Evolutionary conservation across 2,888 invertebrate genomes (phyloP), one percentile per base, ranked within the genome.

Genomic region (Creontiades dilutus): DNA sequence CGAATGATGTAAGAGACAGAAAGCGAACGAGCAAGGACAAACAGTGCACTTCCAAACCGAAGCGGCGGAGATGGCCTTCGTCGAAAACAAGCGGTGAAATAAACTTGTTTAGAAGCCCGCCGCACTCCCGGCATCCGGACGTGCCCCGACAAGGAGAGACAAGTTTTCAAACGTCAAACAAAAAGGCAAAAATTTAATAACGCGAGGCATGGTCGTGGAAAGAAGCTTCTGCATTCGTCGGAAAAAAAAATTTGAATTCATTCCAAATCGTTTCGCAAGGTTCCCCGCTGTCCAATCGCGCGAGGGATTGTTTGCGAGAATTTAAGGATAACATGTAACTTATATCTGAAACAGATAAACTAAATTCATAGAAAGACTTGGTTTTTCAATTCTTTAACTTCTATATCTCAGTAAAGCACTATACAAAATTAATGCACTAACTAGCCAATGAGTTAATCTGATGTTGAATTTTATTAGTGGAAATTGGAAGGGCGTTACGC

Each of bases 101-200:
- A 68, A 68, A 68, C 68, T 68, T 23, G 68, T 68, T 68, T 68
- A 0, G 68, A 68, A 68, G 68, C 68, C 68, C 11, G 19, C 12
- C 52, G 68, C 23, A 19, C 23, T 68, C 23, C 23, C 23, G 68
- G 68, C 68, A 68, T 68, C 68, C 68, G 68, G 68, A 68, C 68
- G 68, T 68, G 68, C 68, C 68, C 68, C 68, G 68, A 68, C 68
- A 68, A 68, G 68, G 68, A 68, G 68, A 68, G 68, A 68, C 68
- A 23, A 68, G 68, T 68, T 68, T 57, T 68, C 23, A 23, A 68
- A 23, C 68, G 68, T 23, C 68, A 12, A 68, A 68, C 68, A 68
- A 68, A 68, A 68, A 68, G 68, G 68, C 23, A 68, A 19, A n/a
- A 68, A 68, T 23, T 68, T 68, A 68, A 68, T 68, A 68, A 68